Conservation (phyloP, 2,888 invertebrate species). For the Steinernema hermaphroditum region DNA sequence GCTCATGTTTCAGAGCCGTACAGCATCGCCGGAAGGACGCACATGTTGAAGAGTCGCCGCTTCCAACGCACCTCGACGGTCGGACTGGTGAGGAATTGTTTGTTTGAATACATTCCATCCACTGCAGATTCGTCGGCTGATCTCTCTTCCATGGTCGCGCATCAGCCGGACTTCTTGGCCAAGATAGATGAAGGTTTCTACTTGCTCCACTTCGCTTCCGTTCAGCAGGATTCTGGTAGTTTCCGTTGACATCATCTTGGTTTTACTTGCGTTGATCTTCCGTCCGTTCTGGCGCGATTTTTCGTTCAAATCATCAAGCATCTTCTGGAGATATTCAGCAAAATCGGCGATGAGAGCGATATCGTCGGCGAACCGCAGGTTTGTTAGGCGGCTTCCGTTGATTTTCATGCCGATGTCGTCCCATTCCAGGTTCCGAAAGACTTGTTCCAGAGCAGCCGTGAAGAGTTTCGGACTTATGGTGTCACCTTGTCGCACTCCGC, state of each 20-base stretch:
- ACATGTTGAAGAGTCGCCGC: too few species aligned
- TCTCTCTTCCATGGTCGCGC: slow-evolving; percentile 8
- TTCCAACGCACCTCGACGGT: too few species aligned
- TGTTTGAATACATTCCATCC: slow-evolving; percentile 33
- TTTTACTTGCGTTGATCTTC: slow-evolving; percentile 39
- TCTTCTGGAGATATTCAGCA: slow-evolving; percentile 1
- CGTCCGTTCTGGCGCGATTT: slow-evolving; percentile 31
- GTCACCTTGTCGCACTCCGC: slow-evolving; percentile 30
- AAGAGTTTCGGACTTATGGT: too few species aligned
- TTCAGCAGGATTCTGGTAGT: slow-evolving; percentile 1
- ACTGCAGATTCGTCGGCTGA: slow-evolving; percentile 30
- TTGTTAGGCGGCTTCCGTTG: slow-evolving; percentile 32
- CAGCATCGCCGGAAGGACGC: too few species aligned
- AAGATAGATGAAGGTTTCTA: slow-evolving; percentile 33
- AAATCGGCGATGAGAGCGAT: slow-evolving; percentile 33
- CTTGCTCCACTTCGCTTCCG: slow-evolving; percentile 13
- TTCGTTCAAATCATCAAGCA: slow-evolving; percentile 34
- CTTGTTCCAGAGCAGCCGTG: slow-evolving; percentile 34
- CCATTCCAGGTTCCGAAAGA: slow-evolving; percentile 37
- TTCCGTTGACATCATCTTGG: slow-evolving; percentile 35
- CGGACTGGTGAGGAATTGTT: too few species aligned
- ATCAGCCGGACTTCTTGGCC: slow-evolving; percentile 13
- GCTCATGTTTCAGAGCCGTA: too few species aligned
- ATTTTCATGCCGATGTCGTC: slow-evolving; percentile 35
- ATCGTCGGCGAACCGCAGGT: slow-evolving; percentile 42